phyloP scores from a whole-genome alignment of 2,113 vertebrate genomes.

The Bettongia penicillata region DNA sequence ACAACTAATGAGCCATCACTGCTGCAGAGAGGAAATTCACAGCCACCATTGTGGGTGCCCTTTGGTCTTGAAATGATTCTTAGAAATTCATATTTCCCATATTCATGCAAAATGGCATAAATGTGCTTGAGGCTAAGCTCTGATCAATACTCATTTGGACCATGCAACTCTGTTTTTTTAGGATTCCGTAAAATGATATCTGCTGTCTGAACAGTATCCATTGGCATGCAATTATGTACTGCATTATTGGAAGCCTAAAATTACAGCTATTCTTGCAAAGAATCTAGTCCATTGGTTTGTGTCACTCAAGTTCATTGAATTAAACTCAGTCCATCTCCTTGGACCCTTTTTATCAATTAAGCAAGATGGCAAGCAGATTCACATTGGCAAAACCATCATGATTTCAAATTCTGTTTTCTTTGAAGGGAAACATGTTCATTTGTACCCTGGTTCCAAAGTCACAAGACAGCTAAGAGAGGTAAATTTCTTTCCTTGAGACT shows the following conservation, averaged over 20 bases:
- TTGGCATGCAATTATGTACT: slow-evolving; percentile 51
- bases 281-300: slow-evolving; percentile 15
- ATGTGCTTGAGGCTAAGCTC: slow-evolving; percentile 53
- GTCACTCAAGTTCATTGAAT: slow-evolving; percentile 48
- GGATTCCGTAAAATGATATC: slow-evolving; percentile 68
- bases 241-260: slow-evolving; percentile 58
- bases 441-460: not conserved
- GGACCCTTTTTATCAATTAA: slow-evolving; percentile 55
- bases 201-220: slow-evolving; percentile 55
- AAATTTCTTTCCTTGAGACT: not conserved
- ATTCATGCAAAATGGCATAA: slow-evolving; percentile 52
- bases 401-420: slow-evolving; percentile 19
- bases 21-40: slow-evolving; percentile 23
- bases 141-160: slow-evolving; percentile 72
- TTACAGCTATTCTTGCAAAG: slow-evolving; percentile 52
- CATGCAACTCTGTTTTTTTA: slow-evolving; percentile 59
- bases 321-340: slow-evolving; percentile 42
- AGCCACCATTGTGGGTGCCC: slow-evolving; percentile 6
- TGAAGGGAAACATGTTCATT: slow-evolving; percentile 25
- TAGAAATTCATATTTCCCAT: slow-evolving; percentile 62
- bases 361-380: slow-evolving; percentile 14
- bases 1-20: slow-evolving; percentile 24
- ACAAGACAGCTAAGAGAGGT: not conserved
- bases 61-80: slow-evolving; percentile 52
- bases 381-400: slow-evolving; percentile 30